Base-by-base conservation (phyloP, 2,113 vertebrate species). In the Thermophis baileyi region DNA sequence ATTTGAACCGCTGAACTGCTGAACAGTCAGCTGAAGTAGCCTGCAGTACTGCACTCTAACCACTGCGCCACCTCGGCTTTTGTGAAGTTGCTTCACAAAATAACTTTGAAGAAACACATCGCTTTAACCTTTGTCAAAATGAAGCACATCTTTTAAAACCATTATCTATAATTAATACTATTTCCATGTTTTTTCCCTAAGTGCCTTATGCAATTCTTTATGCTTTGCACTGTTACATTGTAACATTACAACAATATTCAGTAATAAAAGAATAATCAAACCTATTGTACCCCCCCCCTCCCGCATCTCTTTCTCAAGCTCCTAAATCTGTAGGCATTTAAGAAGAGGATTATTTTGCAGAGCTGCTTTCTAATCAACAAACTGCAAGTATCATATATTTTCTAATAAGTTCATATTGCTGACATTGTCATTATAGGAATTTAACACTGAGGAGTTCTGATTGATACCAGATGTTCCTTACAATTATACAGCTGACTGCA, bases 251-350 rank as follows among this genome's bases (percentile, higher is more conserved):
- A 91, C 95, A 90, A 81, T 81, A 40, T 40, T 81, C 18, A 81
- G 94, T 93, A 96, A 96, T 96, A 96, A 96, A 96, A 96, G 24
- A 93, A 51, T 95, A 96, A 95, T 94, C 91, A 96, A 95, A 81
- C 51, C 40, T 95, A 94, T 96, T 97, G 93, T 81, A 6, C 18
- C 6, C 35, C 14, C 35, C 16, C 1, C 6, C 69, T 1, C 57
- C 2, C 0, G 10, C 27, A 40, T 81, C 74, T 81, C 69, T 81
- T 81, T 81, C 35, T 44, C 74, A 81, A 81, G 74, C 18, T 44
- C 35, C 35, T 81, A 94, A 96, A 96, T 93, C 91, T 93, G 96
- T 92, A 87, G 55, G 91, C 88, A 60, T 60, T 86, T 97, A 95
- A 94, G 90, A 97, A 92, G 12, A 89, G 93, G 88, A 94, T 97